Base-by-base conservation (phyloP, 2,797 vertebrate species). In the Chaetodon trifasciatus region DNA sequence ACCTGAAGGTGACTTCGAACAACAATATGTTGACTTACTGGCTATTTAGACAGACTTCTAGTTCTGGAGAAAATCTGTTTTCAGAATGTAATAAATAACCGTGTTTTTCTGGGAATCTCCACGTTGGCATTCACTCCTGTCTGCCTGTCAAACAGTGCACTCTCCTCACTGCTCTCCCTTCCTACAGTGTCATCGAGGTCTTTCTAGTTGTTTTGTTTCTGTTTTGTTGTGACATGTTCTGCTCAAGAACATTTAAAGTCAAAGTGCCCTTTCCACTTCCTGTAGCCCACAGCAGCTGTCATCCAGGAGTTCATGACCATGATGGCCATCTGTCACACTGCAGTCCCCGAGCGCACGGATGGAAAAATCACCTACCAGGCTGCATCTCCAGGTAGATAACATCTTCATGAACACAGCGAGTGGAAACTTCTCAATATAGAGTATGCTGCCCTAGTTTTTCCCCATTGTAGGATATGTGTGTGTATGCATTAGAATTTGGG, bases 261-360 rank as follows among this genome's bases (percentile, higher is more conserved):
- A 89, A 70, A 74, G 71, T 85, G 75, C 5, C 84, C 76, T 87
- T 68, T 84, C 63, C 57, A 32, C 81, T 83, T 85, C 63, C 64
- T 89, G 58, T 84, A 99, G 98, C 97, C 98, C 52, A 99, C 98
- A 64, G 97, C 97, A 84, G 94, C 97, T 74, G 91, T 98, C 90
- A 99, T 99, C 90, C 96, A 96, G 93, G 98, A 99, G 19, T 99
- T 99, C 93, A 97, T 99, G 93, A 99, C 97, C 64, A 99, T 99
- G 98, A 99, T 99, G 98, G 97, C 98, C n/a, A 95, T 98, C 89
- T 99, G 98, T 95, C 98, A 99, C 94, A 99, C 98, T 67, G 97
- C 97, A 16, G 98, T 99, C 50, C 98, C 98, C 2, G 98, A 99
- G 92, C 94, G 80, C 86, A 96, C 86, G 0, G 97, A 96, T 0